Evolutionary conservation across 2,113 vertebrate genomes (phyloP).

Genomic region (Phylloscopus trochilus): DNA sequence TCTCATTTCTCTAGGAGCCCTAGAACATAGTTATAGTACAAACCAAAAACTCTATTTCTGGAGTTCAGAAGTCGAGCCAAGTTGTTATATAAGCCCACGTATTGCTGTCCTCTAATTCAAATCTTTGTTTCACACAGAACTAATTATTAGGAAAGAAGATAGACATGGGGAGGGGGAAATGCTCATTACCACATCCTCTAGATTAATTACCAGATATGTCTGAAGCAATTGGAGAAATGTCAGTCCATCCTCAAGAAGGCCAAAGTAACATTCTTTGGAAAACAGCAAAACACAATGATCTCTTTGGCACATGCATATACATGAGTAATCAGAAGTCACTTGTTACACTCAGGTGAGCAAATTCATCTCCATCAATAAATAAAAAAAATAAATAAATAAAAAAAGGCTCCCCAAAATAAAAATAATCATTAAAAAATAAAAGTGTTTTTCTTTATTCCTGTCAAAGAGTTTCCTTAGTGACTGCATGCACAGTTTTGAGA

Average conservation of each 20-base stretch:
- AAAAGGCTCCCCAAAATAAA: not conserved
- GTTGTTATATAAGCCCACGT: not conserved
- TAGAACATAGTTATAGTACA: not conserved
- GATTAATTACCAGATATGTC: not conserved
- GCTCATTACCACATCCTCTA: not conserved
- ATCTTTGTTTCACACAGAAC: not conserved
- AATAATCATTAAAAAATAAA: not conserved
- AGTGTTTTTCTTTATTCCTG: not conserved
- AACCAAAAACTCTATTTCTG: not conserved
- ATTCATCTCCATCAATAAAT: not conserved
- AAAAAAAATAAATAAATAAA: not conserved
- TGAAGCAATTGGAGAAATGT: not conserved
- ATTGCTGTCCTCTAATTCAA: not conserved
- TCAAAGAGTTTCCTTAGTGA: not conserved
- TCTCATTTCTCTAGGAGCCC: not conserved
- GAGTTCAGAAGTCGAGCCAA: not conserved
- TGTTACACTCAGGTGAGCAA: not conserved
- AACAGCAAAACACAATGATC: not conserved
- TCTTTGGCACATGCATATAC: fast-evolving
- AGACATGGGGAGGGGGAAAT: not conserved
- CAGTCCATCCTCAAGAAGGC: not conserved
- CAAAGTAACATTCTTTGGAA: not conserved
- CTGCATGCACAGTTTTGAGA: not conserved
- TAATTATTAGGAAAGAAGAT: not conserved
- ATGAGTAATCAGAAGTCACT: not conserved